Evolutionary conservation across 2,888 invertebrate species (phyloP).

Genomic region (Chouioia cunea): DNA sequence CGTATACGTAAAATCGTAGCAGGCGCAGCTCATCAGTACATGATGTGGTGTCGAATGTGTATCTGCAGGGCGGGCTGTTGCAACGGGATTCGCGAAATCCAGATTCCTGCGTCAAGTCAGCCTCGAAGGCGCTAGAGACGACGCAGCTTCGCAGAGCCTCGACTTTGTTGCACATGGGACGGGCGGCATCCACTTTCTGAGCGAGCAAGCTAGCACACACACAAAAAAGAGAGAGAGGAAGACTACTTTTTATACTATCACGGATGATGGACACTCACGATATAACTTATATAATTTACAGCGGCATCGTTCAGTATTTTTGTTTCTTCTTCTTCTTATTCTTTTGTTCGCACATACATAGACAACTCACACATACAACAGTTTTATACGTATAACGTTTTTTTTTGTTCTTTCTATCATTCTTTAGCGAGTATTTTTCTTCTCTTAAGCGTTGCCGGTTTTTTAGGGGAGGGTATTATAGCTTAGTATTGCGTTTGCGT

Average conservation of each 20-base stretch:
- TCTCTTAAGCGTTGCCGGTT: not conserved
- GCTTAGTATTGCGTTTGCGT: slow-evolving; percentile 18
- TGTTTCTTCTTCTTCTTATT: slow-evolving; percentile 15
- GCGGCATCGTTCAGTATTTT: slow-evolving; percentile 46
- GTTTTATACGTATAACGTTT: no score
- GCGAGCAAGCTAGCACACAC: not conserved
- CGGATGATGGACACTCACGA: no score
- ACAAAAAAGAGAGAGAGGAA: not conserved
- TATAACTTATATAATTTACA: no score
- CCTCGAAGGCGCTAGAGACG: slow-evolving; percentile 54
- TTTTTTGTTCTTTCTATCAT: no score
- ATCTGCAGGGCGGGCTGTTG: slow-evolving; percentile 63
- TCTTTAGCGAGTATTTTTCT: no score
- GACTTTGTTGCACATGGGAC: slow-evolving; percentile 54
- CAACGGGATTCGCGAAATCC: slow-evolving; percentile 58
- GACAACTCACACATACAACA: no score
- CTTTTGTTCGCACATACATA: not conserved
- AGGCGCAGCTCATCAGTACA: no score
- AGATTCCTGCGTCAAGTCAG: slow-evolving; percentile 57
- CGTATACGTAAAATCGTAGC: slow-evolving; percentile 40
- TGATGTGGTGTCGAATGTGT: slow-evolving; percentile 51
- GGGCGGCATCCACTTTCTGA: slow-evolving; percentile 51
- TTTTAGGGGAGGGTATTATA: slow-evolving; percentile 28
- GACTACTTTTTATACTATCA: not conserved
- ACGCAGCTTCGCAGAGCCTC: slow-evolving; percentile 52